phyloP scores from a whole-genome alignment of 2,797 vertebrate species.

The Poecilia velifera region DNA sequence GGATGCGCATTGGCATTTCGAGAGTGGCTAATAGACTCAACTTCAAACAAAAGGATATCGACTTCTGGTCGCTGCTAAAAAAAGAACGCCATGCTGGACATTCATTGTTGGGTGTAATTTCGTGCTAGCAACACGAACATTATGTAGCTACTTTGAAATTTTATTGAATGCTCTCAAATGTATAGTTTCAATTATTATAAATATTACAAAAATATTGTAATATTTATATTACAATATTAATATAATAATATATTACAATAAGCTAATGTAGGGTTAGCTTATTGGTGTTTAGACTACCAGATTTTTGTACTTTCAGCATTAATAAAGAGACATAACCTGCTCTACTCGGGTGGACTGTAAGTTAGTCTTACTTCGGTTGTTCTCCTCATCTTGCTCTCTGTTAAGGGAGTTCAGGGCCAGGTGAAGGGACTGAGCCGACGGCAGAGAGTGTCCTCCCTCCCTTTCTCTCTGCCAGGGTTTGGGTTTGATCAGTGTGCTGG shows the following conservation, averaged over 20 bases:
- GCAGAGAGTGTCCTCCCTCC: slow-evolving; percentile 82
- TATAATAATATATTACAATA: too few relatives aligned
- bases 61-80: background rate
- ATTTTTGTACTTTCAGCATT: slow-evolving; percentile 1
- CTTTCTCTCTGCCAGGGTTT: slow-evolving; percentile 81
- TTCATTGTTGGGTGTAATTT: background rate
- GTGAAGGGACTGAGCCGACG: slow-evolving; percentile 84
- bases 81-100: background rate
- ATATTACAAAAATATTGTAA: too few relatives aligned
- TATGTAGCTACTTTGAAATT: background rate
- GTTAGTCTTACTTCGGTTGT: slow-evolving; percentile 80
- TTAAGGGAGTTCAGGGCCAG: slow-evolving; percentile 85
- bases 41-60: background rate
- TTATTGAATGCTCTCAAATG: background rate
- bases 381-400: slow-evolving; percentile 83
- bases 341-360: slow-evolving; percentile 5
- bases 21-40: background rate
- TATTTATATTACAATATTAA: too few relatives aligned
- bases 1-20: background rate
- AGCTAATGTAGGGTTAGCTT: background rate
- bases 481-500: slow-evolving; percentile 81
- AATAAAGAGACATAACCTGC: background rate
- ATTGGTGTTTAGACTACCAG: background rate
- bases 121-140: background rate
- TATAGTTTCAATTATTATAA: too few relatives aligned